These are phyloP conservation scores for Sialia sialis DNA, from an alignment of 2,113 vertebrate genomes.

Conservation along the genomic window DNA sequence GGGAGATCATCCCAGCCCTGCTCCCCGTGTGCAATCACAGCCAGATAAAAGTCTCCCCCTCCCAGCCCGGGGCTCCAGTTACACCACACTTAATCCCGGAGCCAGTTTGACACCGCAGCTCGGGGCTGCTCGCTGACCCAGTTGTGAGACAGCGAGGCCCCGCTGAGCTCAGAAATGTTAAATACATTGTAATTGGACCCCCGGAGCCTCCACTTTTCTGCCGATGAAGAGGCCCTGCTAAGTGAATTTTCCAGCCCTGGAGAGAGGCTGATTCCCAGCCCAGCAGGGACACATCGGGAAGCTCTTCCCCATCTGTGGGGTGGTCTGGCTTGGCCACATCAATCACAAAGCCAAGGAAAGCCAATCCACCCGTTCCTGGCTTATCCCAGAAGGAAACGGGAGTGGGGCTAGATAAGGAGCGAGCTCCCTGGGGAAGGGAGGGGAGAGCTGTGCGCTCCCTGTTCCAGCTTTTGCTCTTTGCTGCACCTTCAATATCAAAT, in stretches of 20 bases:
- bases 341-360: not conserved
- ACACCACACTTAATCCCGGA: constrained; percentile 41
- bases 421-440: not conserved
- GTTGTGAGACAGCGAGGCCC: constrained; percentile 12
- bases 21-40: not conserved
- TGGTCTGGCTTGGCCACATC: not conserved
- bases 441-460: not conserved
- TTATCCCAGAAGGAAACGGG: constrained; percentile 15
- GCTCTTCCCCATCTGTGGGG: not conserved
- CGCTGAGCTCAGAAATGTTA: constrained; percentile 23
- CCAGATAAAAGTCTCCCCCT: not conserved
- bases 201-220: not conserved
- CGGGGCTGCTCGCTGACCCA: not conserved
- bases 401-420: not conserved
- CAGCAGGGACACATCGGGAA: not conserved
- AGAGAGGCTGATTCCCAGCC: accelerated
- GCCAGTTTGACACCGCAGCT: not conserved
- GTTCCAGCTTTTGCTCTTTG: not conserved
- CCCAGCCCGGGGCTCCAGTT: constrained; percentile 5
- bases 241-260: not conserved
- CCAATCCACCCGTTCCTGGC: not conserved
- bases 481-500: not conserved
- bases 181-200: constrained; percentile 33
- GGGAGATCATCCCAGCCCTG: not conserved
- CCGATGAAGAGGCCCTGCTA: not conserved